Percentiles rank a stretch among this genome's conserved stretches.
phyloP scores from a whole-genome alignment of 2,113 vertebrate species.

The Emberiza fucata region DNA sequence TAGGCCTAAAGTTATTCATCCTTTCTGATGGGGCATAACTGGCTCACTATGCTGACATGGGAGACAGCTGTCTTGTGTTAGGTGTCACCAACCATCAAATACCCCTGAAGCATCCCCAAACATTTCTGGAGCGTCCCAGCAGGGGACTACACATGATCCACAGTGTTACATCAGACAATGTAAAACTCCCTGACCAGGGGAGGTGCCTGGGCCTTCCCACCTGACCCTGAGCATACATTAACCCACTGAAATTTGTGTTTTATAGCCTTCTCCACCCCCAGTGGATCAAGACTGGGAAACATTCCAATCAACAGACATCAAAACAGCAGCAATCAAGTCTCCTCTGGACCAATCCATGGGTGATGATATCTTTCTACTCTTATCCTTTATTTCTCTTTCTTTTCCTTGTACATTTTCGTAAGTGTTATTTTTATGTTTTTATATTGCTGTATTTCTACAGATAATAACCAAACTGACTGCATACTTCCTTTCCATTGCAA shows the following conservation, averaged over 20 bases:
- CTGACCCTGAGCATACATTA: rapidly evolving
- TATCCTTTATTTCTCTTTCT: neutral
- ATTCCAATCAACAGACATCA: neutral
- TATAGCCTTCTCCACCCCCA: neutral
- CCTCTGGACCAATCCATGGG: neutral
- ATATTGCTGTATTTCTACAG: neutral
- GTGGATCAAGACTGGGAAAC: neutral
- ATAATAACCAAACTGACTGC: neutral
- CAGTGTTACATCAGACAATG: neutral
- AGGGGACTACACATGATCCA: neutral
- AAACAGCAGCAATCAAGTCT: neutral
- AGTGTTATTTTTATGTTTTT: neutral
- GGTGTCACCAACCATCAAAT: neutral
- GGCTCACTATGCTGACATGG: neutral
- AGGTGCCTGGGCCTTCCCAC: neutral
- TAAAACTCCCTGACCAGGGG: neutral
- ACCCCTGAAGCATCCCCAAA: neutral
- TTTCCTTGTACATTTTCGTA: neutral
- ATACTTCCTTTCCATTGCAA: neutral
- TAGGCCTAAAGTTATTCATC: neutral
- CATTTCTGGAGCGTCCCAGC: neutral
- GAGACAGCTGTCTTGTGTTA: neutral
- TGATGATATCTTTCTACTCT: neutral
- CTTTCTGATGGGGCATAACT: neutral
- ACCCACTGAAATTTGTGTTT: neutral